These are phyloP conservation scores for Xenus cinereus DNA, from an alignment of 2,113 vertebrate species.

Conservation along the genomic window DNA sequence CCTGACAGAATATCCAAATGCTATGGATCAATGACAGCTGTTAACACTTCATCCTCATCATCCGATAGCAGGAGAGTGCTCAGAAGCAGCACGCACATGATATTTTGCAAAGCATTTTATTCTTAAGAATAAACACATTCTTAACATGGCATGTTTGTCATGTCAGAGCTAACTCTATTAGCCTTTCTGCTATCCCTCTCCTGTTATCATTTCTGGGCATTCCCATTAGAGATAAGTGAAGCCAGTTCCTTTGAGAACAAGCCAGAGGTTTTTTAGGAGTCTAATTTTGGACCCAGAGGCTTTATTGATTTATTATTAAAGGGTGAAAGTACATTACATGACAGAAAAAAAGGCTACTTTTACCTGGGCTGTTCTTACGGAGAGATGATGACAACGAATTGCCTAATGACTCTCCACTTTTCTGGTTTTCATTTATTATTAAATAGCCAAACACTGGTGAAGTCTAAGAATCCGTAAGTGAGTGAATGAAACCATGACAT, in stretches of 20 bases:
- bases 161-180: neutral
- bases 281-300: neutral
- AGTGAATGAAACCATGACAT: neutral
- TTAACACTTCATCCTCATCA: neutral
- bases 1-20: neutral
- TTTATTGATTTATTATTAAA: neutral
- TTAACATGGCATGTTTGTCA: neutral
- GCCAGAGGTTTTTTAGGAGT: neutral
- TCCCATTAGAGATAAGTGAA: neutral
- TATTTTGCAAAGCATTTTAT: neutral
- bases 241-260: neutral
- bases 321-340: neutral
- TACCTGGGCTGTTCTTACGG: neutral
- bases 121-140: neutral
- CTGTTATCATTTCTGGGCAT: neutral
- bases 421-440: neutral
- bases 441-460: neutral
- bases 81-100: neutral
- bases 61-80: neutral
- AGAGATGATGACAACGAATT: neutral
- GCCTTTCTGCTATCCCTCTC: neutral
- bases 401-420: neutral
- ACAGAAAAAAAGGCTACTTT: neutral
- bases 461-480: neutral
- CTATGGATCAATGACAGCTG: neutral